A percentile compares a stretch with the other conserved stretches of the same genome.
phyloP scores from a whole-genome alignment of 1,140 invertebrate genomes.

The Bradysia coprophila region DNA sequence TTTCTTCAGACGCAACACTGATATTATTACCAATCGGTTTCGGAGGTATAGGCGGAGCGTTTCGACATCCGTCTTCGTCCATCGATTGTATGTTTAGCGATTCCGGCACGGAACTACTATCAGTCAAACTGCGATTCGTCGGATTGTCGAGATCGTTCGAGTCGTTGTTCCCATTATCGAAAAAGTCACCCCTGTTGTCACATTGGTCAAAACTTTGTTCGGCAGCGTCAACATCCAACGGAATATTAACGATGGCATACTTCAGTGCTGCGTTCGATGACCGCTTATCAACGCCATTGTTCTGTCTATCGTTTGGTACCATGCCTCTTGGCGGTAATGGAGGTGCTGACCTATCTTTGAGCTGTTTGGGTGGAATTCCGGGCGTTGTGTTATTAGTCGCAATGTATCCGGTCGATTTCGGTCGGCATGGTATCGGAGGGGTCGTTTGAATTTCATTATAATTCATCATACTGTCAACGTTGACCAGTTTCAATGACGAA shows the following conservation, averaged over 20 bases:
- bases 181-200: too few relatives aligned
- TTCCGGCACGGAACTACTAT: too few relatives aligned
- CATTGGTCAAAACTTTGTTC: constrained; percentile 8
- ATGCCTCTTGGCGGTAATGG: constrained; percentile 27
- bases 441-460: constrained; percentile 3
- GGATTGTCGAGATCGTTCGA: too few relatives aligned
- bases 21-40: too few relatives aligned
- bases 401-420: constrained; percentile 15
- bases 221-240: constrained; percentile 18
- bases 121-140: too few relatives aligned
- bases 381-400: constrained; percentile 12
- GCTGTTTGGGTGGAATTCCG: constrained; percentile 18
- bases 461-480: not conserved
- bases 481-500: constrained; percentile 18
- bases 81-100: too few relatives aligned
- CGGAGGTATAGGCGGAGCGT: too few relatives aligned
- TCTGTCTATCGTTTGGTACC: too few relatives aligned
- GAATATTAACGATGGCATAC: constrained; percentile 21
- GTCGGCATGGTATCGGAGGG: constrained; percentile 18
- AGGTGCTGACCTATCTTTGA: constrained; percentile 15
- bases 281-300: too few relatives aligned
- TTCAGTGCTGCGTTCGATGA: constrained; percentile 19
- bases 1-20: too few relatives aligned
- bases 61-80: too few relatives aligned
- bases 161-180: too few relatives aligned